Conservation (phyloP, 2,113 vertebrate species). For the Sapayoa aenigma region DNA sequence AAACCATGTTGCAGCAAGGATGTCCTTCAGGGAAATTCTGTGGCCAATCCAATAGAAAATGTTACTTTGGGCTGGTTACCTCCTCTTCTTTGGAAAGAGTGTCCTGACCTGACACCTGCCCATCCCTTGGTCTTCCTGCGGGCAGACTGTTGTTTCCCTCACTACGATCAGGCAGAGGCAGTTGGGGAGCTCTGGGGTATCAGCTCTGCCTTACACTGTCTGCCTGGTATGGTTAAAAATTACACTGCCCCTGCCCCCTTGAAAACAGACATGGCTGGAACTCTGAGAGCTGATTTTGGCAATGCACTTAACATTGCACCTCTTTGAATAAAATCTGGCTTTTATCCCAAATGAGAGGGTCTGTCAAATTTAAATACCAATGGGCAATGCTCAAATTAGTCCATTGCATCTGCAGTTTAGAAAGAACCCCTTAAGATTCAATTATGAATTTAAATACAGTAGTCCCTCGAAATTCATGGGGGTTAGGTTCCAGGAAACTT, state of each 20-base stretch:
- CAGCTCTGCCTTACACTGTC: not conserved
- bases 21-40: not conserved
- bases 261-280: not conserved
- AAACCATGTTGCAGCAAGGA: not conserved
- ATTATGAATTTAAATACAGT: not conserved
- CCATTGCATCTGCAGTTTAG: not conserved
- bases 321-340: not conserved
- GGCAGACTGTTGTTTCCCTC: not conserved
- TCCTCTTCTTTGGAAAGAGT: not conserved
- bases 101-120: not conserved
- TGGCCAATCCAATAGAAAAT: not conserved
- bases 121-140: not conserved
- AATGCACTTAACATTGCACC: rapidly evolving
- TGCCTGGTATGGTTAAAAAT: not conserved
- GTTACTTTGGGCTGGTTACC: not conserved
- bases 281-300: not conserved
- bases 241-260: not conserved
- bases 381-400: rapidly evolving
- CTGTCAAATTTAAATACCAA: not conserved
- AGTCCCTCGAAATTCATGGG: too few species aligned
- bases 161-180: not conserved
- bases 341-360: not conserved
- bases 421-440: not conserved
- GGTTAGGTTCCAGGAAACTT: too few species aligned
- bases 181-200: not conserved